These are phyloP conservation scores for Macroglossus sobrinus DNA, from an alignment of 2,113 vertebrate species.

Conservation along the genomic window DNA sequence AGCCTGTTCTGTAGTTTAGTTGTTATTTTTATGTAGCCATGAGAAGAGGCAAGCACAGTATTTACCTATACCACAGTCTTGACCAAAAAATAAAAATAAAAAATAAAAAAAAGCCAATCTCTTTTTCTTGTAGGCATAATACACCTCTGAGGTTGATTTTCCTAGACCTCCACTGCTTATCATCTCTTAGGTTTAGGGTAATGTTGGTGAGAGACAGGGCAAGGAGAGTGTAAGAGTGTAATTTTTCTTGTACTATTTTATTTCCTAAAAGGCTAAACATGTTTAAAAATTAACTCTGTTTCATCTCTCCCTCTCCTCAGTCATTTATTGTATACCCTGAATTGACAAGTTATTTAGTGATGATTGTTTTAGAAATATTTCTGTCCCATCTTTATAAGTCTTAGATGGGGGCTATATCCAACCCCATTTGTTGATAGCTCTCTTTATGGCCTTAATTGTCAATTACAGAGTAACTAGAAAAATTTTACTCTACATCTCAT, in stretches of 20 bases:
- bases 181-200: not conserved
- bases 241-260: not conserved
- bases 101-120: not conserved
- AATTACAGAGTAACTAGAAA: constrained; percentile 11
- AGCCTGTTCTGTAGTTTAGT: too few relatives aligned
- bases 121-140: not conserved
- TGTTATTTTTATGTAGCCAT: too few relatives aligned
- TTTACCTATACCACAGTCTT: too few relatives aligned
- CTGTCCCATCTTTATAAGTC: not conserved
- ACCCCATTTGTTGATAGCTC: not conserved
- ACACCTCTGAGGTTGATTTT: not conserved
- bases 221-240: not conserved
- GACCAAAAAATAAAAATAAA: too few relatives aligned
- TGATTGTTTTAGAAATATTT: constrained; percentile 5
- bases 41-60: too few relatives aligned
- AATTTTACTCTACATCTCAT: not conserved
- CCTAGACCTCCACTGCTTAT: fast-evolving
- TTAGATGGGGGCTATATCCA: not conserved
- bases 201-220: not conserved
- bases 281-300: not conserved
- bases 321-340: not conserved
- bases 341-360: not conserved
- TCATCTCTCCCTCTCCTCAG: not conserved
- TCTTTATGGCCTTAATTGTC: constrained; percentile 28
- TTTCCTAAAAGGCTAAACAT: not conserved